phyloP scores from a whole-genome alignment of 92 coral and sea anemone genomes.

The Zoanthus gigantus region DNA sequence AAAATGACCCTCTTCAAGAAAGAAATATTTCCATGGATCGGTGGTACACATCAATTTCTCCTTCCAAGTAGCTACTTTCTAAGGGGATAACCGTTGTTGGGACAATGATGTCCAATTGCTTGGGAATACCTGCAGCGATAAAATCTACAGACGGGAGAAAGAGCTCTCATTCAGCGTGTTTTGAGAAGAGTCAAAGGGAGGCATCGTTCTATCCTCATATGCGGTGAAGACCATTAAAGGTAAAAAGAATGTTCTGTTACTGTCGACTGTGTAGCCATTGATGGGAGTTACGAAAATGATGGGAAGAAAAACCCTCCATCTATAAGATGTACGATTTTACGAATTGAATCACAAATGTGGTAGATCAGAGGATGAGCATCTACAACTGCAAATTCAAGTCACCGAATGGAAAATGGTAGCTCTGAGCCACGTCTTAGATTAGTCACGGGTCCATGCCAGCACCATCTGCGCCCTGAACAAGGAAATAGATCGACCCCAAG shows the following conservation, averaged over 20 bases:
- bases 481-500: background rate
- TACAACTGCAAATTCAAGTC: slow-evolving; percentile 28
- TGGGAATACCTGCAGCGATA: too few relatives aligned
- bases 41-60: too few relatives aligned
- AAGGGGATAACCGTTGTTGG: too few relatives aligned
- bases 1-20: background rate
- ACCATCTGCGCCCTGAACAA: slow-evolving; percentile 30
- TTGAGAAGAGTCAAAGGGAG: too few relatives aligned
- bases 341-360: background rate
- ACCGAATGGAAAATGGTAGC: too few relatives aligned
- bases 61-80: too few relatives aligned
- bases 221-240: too few relatives aligned
- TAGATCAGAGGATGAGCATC: slow-evolving; percentile 17
- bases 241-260: slow-evolving; percentile 23
- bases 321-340: slow-evolving; percentile 38
- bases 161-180: too few relatives aligned
- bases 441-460: slow-evolving; percentile 14
- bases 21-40: too few relatives aligned
- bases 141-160: too few relatives aligned
- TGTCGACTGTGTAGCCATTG: slow-evolving; percentile 34
- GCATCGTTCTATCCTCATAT: too few relatives aligned
- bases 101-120: too few relatives aligned
- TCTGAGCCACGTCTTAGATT: slow-evolving; percentile 14
- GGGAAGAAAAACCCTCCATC: background rate
- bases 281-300: slow-evolving; percentile 27